Percentiles rank a stretch among this genome's conserved stretches.
These are phyloP conservation scores for Eueremaeus valkanovi DNA, from an alignment of 2,888 invertebrate species.

Conservation along the genomic window DNA sequence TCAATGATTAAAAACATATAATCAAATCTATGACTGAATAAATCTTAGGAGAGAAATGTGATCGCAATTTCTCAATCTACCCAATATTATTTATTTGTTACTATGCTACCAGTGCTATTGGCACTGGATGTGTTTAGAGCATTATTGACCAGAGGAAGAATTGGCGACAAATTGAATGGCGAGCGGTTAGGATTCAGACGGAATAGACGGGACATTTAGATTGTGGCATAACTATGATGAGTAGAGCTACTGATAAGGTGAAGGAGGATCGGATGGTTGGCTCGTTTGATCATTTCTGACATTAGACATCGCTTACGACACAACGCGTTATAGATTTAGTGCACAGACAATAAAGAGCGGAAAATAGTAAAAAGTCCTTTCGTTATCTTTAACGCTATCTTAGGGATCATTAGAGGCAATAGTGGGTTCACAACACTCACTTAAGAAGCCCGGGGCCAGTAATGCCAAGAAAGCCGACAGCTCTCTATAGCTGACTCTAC, in stretches of 20 bases:
- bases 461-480: slow-evolving; percentile 27
- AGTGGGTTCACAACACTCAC: slow-evolving; percentile 29
- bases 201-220: slow-evolving; percentile 11
- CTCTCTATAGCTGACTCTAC: slow-evolving; percentile 22
- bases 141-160: neutral
- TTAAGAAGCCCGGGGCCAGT: slow-evolving; percentile 23
- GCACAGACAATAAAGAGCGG: slow-evolving; percentile 28
- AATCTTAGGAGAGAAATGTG: neutral
- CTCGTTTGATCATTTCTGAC: slow-evolving; percentile 17
- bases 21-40: neutral
- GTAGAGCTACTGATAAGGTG: slow-evolving; percentile 25
- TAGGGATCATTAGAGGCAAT: slow-evolving; percentile 31
- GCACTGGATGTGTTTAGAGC: neutral
- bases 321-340: slow-evolving; percentile 3
- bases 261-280: slow-evolving; percentile 19
- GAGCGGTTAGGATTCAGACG: neutral
- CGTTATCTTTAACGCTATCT: slow-evolving; percentile 29
- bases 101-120: no score
- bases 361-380: slow-evolving; percentile 14
- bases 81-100: no score
- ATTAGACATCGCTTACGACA: slow-evolving; percentile 12
- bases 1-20: neutral
- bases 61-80: neutral
- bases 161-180: slow-evolving; percentile 22
- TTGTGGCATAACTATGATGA: slow-evolving; percentile 12